phyloP scores from a whole-genome alignment of 2,113 vertebrate species.

The human region DNA sequence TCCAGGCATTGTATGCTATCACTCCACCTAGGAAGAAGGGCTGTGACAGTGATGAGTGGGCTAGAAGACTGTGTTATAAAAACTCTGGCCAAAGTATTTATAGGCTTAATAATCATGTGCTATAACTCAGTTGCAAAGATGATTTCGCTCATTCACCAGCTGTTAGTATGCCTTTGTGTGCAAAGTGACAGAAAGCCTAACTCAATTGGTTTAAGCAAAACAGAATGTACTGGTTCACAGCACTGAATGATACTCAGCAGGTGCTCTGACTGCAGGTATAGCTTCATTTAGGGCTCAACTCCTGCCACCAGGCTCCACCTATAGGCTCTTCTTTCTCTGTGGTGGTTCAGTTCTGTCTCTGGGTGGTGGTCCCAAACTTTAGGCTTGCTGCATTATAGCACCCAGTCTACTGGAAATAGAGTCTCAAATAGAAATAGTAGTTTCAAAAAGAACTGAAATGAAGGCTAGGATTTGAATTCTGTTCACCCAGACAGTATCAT shows the following conservation, averaged over 20 bases:
- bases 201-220: slow-evolving; percentile 2
- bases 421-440: neutral
- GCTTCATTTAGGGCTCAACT: neutral
- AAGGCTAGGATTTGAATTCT: neutral
- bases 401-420: neutral
- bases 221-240: neutral
- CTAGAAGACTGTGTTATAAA: neutral
- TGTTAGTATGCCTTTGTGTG: neutral
- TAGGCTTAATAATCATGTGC: neutral
- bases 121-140: neutral
- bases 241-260: neutral
- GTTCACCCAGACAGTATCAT: neutral
- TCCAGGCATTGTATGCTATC: neutral
- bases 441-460: neutral
- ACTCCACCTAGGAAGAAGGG: neutral
- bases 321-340: neutral
- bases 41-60: neutral
- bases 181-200: neutral
- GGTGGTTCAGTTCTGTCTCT: neutral
- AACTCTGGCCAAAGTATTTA: too few relatives aligned
- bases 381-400: neutral
- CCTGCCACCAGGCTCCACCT: neutral
- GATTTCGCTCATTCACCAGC: neutral
- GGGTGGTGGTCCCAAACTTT: neutral
- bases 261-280: neutral